Conservation (phyloP, 2,113 vertebrate species). For the Psephotus haematonotus region DNA sequence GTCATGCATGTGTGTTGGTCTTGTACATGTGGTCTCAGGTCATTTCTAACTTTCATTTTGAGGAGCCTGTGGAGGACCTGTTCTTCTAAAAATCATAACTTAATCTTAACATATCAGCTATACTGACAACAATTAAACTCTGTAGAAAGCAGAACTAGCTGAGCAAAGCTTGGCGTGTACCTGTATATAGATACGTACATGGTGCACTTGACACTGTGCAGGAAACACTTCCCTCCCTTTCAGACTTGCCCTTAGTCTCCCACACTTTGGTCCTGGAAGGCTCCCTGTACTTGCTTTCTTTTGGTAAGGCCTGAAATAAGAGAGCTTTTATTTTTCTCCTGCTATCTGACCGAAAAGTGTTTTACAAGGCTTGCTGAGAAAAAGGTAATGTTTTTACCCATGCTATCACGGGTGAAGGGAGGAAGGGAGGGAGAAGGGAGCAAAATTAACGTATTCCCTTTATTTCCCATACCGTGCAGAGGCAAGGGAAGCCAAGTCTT, state of each 20-base stretch:
- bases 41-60: not conserved
- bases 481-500: not conserved
- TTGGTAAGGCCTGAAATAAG: not conserved
- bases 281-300: not conserved
- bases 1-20: accelerated
- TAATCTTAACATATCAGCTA: not conserved
- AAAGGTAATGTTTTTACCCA: not conserved
- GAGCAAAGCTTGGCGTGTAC: not conserved
- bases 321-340: not conserved
- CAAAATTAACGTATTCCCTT: not conserved
- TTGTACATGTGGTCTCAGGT: not conserved
- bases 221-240: not conserved
- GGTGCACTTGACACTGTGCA: too few relatives aligned
- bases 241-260: not conserved
- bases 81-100: not conserved
- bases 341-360: not conserved
- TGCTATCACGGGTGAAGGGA: not conserved
- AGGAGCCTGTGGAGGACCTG: not conserved
- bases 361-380: not conserved
- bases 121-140: not conserved
- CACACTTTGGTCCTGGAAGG: not conserved
- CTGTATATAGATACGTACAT: accelerated
- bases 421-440: not conserved
- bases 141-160: not conserved
- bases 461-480: not conserved